Conservation (phyloP, 2,113 vertebrate genomes). For the Pollimyrus isidori region DNA sequence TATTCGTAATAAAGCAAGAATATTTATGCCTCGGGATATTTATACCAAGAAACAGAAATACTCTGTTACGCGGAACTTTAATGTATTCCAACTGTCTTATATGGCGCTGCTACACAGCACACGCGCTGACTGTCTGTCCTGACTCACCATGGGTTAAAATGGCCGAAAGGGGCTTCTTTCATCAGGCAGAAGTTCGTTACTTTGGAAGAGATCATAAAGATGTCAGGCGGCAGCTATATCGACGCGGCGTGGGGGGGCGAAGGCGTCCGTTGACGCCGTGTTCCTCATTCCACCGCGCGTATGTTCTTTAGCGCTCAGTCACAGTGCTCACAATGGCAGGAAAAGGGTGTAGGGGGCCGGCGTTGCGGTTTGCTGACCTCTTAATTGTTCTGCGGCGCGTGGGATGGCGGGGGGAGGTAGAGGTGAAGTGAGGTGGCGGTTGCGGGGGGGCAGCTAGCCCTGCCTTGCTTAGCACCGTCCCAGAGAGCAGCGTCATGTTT, state of each 20-base stretch:
- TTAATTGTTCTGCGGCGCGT: slow-evolving; percentile 74
- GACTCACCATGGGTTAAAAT: neutral
- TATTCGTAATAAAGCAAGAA: neutral
- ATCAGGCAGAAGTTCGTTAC: neutral
- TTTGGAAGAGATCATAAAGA: neutral
- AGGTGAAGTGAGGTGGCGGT: no score
- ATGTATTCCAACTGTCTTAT: neutral
- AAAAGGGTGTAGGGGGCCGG: slow-evolving; percentile 69
- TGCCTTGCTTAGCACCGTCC: slow-evolving; percentile 51
- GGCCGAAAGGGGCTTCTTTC: neutral
- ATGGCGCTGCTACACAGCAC: neutral
- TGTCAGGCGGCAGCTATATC: neutral
- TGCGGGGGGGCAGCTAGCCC: slow-evolving; percentile 37
- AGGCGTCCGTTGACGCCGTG: neutral
- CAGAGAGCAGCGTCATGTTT: slow-evolving; percentile 41
- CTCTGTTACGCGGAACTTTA: neutral
- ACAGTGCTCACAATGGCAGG: slow-evolving; percentile 74
- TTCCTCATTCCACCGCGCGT: neutral
- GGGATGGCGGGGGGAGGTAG: slow-evolving; percentile 35
- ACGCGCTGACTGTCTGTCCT: neutral
- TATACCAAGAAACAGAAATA: neutral
- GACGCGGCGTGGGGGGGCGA: neutral
- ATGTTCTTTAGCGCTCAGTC: slow-evolving; percentile 30
- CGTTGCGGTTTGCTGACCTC: slow-evolving; percentile 69
- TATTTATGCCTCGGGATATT: neutral